A percentile compares a stretch with the other conserved stretches of the same genome.
Conservation (phyloP, 1,140 invertebrate genomes). For the Cyclargus thomasi region DNA sequence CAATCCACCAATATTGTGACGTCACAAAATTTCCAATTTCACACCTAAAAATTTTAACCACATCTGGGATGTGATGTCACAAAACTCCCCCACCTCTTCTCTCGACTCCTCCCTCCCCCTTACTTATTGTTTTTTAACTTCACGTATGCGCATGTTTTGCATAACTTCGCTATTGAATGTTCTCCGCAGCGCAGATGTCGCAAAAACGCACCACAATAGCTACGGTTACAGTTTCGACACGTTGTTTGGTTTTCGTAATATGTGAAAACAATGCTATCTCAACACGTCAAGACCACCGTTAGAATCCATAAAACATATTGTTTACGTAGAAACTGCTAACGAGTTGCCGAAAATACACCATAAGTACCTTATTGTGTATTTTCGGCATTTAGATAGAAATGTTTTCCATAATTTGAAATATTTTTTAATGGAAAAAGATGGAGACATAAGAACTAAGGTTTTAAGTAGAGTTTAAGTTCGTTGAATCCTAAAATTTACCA, state of each 20-base stretch:
- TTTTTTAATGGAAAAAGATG: too few relatives aligned
- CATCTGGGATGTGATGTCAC: too few relatives aligned
- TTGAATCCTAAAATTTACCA: too few relatives aligned
- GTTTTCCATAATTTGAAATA: too few relatives aligned
- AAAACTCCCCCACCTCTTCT: too few relatives aligned
- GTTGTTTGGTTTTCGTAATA: slow-evolving; percentile 36
- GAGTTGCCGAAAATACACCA: background rate
- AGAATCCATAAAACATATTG: background rate
- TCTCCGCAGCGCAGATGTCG: slow-evolving; percentile 34
- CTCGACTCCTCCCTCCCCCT: too few relatives aligned
- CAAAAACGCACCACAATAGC: slow-evolving; percentile 41
- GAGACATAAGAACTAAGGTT: too few relatives aligned
- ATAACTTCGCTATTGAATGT: slow-evolving; percentile 20
- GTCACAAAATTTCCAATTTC: too few relatives aligned
- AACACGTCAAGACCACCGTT: background rate
- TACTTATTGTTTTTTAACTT: background rate
- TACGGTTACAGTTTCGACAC: slow-evolving; percentile 37
- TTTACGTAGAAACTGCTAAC: background rate
- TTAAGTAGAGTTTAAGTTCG: too few relatives aligned
- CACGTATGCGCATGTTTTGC: background rate
- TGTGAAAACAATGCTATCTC: slow-evolving; percentile 33
- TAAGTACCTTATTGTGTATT: background rate
- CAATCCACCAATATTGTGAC: too few relatives aligned
- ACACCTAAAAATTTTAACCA: too few relatives aligned
- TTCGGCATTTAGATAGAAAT: too few relatives aligned